Conservation (phyloP, 2,113 vertebrate genomes). For the Pseudorasbora parva region DNA sequence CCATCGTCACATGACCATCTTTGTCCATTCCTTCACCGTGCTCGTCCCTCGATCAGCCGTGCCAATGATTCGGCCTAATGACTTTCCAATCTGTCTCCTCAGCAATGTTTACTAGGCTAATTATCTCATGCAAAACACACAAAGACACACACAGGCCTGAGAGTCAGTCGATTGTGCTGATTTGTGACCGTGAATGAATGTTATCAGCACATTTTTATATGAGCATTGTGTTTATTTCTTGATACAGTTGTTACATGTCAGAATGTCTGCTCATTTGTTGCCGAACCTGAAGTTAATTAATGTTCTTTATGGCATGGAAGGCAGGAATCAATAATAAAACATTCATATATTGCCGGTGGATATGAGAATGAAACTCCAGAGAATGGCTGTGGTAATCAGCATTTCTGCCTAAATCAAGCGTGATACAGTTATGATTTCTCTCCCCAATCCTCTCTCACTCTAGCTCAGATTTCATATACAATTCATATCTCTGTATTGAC, state of each 20-base stretch:
- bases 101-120: constrained; percentile 19
- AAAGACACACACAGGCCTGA: not conserved
- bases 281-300: constrained; percentile 8
- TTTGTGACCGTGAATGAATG: not conserved
- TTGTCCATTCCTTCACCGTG: not conserved
- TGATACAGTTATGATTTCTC: not conserved
- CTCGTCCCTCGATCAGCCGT: not conserved
- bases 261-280: not conserved
- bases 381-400: not conserved
- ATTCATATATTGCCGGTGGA: constrained; percentile 4
- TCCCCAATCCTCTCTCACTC: not conserved
- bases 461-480: not conserved
- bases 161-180: not conserved
- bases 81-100: constrained; percentile 20
- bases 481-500: constrained; percentile 13
- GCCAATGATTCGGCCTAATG: not conserved
- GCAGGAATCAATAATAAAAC: constrained; percentile 12
- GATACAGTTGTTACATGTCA: not conserved
- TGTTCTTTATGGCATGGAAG: not conserved
- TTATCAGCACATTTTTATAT: not conserved
- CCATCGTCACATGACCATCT: not conserved
- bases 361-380: not conserved
- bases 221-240: not conserved
- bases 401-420: not conserved
- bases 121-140: constrained; percentile 6